Percentiles rank a stretch among this genome's conserved stretches.
Conservation (phyloP, 2,888 invertebrate genomes). For the Nomada lathburiana region DNA sequence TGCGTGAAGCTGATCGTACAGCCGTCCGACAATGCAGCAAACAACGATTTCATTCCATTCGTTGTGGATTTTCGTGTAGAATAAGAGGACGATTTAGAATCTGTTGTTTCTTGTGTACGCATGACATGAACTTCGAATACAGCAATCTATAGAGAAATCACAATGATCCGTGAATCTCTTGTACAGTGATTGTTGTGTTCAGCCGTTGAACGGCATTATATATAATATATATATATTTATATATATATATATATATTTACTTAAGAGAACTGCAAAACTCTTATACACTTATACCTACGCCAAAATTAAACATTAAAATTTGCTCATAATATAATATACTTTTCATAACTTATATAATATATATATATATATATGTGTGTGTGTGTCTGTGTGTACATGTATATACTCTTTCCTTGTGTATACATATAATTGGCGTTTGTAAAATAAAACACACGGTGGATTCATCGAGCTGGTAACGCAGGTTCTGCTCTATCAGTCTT, state of each 20-base stretch:
- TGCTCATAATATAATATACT: slow-evolving; percentile 59
- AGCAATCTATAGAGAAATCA: slow-evolving; percentile 13
- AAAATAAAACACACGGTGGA: slow-evolving; percentile 45
- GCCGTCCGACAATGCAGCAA: neutral
- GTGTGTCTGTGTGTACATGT: slow-evolving; percentile 20
- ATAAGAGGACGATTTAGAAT: neutral
- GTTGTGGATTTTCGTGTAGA: no score
- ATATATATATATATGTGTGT: neutral
- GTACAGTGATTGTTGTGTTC: neutral
- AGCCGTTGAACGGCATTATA: slow-evolving; percentile 29
- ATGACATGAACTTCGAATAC: slow-evolving; percentile 14
- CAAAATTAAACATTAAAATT: slow-evolving; percentile 54
- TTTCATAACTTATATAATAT: slow-evolving; percentile 51
- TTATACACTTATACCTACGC: slow-evolving; percentile 37
- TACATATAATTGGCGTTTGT: slow-evolving; percentile 45
- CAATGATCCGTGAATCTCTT: neutral
- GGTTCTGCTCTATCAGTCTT: slow-evolving; percentile 65
- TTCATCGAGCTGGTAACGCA: slow-evolving; percentile 47
- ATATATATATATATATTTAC: neutral
- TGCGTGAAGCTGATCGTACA: neutral
- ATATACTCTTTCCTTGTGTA: slow-evolving; percentile 39
- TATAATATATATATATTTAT: neutral
- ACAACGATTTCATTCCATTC: neutral
- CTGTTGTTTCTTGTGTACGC: slow-evolving; percentile 1
- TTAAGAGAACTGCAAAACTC: slow-evolving; percentile 30